Conservation (phyloP, 2,888 invertebrate genomes). For the Colostygia pectinataria region DNA sequence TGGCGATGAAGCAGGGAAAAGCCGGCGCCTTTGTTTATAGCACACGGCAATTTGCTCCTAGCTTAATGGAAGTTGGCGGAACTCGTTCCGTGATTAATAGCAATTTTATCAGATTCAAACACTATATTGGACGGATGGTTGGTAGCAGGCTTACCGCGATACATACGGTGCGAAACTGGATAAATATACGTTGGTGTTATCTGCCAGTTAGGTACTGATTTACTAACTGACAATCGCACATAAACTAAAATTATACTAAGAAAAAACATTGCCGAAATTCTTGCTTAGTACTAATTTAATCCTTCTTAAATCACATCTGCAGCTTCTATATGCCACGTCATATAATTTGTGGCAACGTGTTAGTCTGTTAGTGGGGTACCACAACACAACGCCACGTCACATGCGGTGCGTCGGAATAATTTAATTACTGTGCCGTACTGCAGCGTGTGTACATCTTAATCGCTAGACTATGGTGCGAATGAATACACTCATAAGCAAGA, state of each 20-base stretch:
- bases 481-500: too few species aligned
- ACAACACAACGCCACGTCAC: not conserved
- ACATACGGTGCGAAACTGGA: conserved; percentile 1
- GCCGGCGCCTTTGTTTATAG: conserved; percentile 33
- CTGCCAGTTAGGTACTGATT: too few species aligned
- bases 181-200: too few species aligned
- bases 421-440: not conserved
- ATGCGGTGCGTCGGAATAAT: not conserved
- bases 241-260: too few species aligned
- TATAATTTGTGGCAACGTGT: conserved; percentile 2
- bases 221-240: too few species aligned
- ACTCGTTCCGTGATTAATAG: conserved; percentile 66
- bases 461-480: conserved; percentile 65
- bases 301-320: conserved; percentile 4
- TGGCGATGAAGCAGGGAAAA: conserved; percentile 24
- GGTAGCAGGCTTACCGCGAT: conserved; percentile 35
- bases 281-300: too few species aligned
- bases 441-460: conserved; percentile 42
- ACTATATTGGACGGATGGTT: conserved; percentile 60
- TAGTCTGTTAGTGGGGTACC: conserved; percentile 2
- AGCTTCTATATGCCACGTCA: not conserved
- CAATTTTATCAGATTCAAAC: conserved; percentile 69
- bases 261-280: too few species aligned
- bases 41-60: conserved; percentile 40
- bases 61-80: conserved; percentile 54